A percentile compares a stretch with the other conserved stretches of the same genome.
Evolutionary conservation across 2,113 vertebrate genomes (phyloP).

Genomic region (Capreolus pygargus): DNA sequence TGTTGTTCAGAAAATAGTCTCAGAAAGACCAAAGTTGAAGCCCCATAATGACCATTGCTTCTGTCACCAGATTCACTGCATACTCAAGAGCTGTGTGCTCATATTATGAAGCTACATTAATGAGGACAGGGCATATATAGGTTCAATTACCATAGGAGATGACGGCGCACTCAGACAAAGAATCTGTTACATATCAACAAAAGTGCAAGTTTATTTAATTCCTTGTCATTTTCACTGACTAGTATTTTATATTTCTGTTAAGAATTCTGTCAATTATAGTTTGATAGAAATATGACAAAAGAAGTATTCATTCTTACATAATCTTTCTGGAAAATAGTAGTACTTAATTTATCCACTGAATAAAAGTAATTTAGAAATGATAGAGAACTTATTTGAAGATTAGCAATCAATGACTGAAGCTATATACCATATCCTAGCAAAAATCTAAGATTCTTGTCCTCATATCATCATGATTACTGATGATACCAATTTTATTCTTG

Average conservation of each 20-base stretch:
- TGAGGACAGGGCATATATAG: background rate
- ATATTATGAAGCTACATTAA: background rate
- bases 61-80: background rate
- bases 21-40: slow-evolving; percentile 36
- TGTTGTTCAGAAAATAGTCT: slow-evolving; percentile 41
- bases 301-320: background rate
- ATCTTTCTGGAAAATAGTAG: background rate
- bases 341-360: background rate
- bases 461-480: background rate
- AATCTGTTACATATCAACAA: background rate
- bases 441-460: background rate
- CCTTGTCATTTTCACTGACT: background rate
- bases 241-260: background rate
- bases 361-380: background rate
- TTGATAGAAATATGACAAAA: background rate
- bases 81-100: background rate
- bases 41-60: background rate
- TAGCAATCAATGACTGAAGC: background rate
- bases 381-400: background rate
- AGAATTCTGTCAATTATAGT: background rate
- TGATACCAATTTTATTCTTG: background rate
- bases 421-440: background rate
- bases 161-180: background rate
- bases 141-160: background rate
- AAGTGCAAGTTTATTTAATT: background rate